These are phyloP conservation scores for Glaucomys volans DNA, from an alignment of 2,113 vertebrate species.

Conservation along the genomic window DNA sequence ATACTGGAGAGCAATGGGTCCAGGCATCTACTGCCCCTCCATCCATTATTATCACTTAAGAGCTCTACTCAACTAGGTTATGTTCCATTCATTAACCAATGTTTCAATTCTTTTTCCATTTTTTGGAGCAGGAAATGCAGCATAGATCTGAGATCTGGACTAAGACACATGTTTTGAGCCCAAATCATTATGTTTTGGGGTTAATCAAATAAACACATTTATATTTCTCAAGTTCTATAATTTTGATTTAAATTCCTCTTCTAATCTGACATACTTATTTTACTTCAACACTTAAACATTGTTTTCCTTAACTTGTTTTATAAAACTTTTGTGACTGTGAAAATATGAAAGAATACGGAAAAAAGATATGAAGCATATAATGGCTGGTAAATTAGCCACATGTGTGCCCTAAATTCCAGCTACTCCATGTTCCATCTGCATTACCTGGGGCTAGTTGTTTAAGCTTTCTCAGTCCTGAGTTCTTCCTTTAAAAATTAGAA, in stretches of 20 bases:
- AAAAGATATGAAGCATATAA: not conserved
- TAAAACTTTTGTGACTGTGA: not conserved
- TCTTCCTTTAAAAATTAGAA: not conserved
- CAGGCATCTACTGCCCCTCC: not conserved
- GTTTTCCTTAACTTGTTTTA: not conserved
- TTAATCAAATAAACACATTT: not conserved
- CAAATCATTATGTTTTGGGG: not conserved
- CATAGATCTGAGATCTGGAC: not conserved
- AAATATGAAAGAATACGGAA: not conserved
- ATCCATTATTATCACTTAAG: not conserved
- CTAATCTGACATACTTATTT: not conserved
- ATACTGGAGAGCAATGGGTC: fast-evolving
- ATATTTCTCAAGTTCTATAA: not conserved
- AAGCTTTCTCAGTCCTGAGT: not conserved
- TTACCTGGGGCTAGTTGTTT: not conserved
- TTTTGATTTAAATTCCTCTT: not conserved
- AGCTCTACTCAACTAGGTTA: not conserved
- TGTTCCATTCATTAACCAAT: not conserved
- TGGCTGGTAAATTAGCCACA: not conserved
- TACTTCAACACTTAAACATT: not conserved
- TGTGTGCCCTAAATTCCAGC: fast-evolving
- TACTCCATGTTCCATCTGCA: not conserved
- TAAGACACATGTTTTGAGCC: not conserved
- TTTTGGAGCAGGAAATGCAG: not conserved
- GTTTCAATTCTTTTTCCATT: not conserved